Percentiles rank a stretch among this genome's conserved stretches.
These are phyloP conservation scores for Meleagris gallopavo DNA, from an alignment of 2,113 vertebrate species.

Conservation along the genomic window DNA sequence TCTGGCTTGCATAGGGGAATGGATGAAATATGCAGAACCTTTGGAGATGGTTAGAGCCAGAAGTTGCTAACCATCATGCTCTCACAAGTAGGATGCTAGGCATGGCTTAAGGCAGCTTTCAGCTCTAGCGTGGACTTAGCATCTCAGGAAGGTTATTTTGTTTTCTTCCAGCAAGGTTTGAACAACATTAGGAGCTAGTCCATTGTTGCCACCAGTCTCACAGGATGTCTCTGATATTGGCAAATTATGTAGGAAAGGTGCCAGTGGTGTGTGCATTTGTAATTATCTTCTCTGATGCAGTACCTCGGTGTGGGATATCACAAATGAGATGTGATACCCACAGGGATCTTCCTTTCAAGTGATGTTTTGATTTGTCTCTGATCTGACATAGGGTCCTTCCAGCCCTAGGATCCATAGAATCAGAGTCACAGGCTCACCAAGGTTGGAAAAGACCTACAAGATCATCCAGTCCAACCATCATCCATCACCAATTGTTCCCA, in stretches of 20 bases:
- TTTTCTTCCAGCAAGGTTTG: neutral
- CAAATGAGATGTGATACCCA: rapidly evolving
- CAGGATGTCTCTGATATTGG: neutral
- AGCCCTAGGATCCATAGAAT: too few species aligned
- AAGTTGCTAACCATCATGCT: neutral
- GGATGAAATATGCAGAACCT: neutral
- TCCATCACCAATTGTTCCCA: too few species aligned
- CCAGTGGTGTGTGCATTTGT: neutral
- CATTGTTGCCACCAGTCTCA: neutral
- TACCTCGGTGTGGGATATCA: neutral
- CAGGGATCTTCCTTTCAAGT: neutral
- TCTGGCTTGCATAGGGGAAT: neutral
- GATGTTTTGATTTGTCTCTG: neutral
- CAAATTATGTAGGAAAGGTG: neutral
- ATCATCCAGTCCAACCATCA: too few species aligned
- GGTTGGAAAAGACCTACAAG: too few species aligned
- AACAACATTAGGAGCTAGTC: neutral
- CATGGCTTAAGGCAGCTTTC: neutral
- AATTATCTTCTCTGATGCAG: neutral
- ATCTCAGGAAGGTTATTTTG: neutral
- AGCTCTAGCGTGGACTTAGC: neutral
- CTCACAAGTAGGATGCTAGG: neutral
- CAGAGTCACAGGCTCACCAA: too few species aligned
- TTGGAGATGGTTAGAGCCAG: neutral
- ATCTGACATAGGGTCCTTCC: neutral